A percentile compares a stretch with the other conserved stretches of the same genome.
phyloP scores from a whole-genome alignment of 2,888 invertebrate species.

The Geophilus truncorum region DNA sequence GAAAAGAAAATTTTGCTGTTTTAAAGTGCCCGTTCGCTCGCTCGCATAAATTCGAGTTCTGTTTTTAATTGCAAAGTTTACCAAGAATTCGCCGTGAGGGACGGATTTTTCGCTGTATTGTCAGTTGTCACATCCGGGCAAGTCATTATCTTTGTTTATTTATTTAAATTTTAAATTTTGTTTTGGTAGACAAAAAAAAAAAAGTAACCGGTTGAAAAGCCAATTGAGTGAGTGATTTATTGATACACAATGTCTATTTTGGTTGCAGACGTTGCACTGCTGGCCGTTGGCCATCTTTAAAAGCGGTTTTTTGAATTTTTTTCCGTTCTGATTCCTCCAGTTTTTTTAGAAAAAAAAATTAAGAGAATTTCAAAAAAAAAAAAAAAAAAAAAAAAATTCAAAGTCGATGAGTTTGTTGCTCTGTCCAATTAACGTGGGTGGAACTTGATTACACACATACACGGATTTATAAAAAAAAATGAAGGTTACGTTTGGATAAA shows the following conservation, averaged over 20 bases:
- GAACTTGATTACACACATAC: background rate
- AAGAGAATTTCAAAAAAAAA: background rate
- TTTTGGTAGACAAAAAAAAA: background rate
- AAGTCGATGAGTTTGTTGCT: background rate
- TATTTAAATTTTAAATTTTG: background rate
- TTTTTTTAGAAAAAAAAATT: background rate
- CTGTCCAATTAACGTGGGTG: background rate
- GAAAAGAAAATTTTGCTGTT: background rate
- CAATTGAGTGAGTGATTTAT: background rate
- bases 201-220: background rate
- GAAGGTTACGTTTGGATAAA: background rate
- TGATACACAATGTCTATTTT: background rate
- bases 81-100: background rate
- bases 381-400: background rate
- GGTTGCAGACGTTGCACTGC: background rate
- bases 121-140: background rate
- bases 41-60: background rate
- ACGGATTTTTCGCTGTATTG: background rate
- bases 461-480: background rate
- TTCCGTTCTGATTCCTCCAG: conserved; percentile 1
- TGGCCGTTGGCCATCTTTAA: background rate
- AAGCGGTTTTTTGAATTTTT: background rate
- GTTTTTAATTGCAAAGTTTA: background rate
- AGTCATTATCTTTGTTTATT: background rate
- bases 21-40: background rate